Base-by-base conservation (phyloP, 2,797 vertebrate genomes). In the Pempheris klunzingeri region DNA sequence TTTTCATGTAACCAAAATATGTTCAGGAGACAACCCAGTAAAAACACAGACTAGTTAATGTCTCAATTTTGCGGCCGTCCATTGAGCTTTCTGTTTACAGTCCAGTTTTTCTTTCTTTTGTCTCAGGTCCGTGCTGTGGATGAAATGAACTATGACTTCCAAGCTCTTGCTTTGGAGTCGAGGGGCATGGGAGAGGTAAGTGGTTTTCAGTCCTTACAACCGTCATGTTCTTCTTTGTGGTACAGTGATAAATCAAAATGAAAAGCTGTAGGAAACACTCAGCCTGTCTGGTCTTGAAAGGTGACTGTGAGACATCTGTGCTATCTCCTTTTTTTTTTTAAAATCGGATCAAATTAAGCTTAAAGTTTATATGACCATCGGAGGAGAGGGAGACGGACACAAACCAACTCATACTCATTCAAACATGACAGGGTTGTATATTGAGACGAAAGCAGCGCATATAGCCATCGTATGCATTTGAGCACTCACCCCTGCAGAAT, bases 111-210 rank as follows among this genome's bases (percentile, higher is more conserved):
- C 70, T n/a, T 15, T 4, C 34, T 43, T 54, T 54, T 90, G 77
- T 76, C 71, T 7, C 88, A 99, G 98, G 96, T 97, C 87, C 96
- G 97, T 87, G 94, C 96, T 89, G 94, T 95, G 86, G 98, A 99
- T 96, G 98, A 98, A 93, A 98, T 99, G 97, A 99, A 99, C 94
- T 98, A 99, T 92, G 97, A 97, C 88, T 99, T 99, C 95, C 98
- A 99, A 94, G 98, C 98, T 86, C 96, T 99, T 89, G 97, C 98
- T 91, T 94, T 99, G 95, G 98, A 99, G 94, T 98, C 97, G 38
- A 97, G 97, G 93, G 97, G 98, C 92, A 99, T 99, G 97, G 97
- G 98, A 92, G 98, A 99, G 96, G 98, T 99, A 95, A 95, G 74
- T 0, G 0, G 7, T 13, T 46, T 53, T 38, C 50, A 8, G 7